Evolutionary conservation across 2,888 invertebrate genomes (phyloP).

Genomic region (Oeneis ivallda): DNA sequence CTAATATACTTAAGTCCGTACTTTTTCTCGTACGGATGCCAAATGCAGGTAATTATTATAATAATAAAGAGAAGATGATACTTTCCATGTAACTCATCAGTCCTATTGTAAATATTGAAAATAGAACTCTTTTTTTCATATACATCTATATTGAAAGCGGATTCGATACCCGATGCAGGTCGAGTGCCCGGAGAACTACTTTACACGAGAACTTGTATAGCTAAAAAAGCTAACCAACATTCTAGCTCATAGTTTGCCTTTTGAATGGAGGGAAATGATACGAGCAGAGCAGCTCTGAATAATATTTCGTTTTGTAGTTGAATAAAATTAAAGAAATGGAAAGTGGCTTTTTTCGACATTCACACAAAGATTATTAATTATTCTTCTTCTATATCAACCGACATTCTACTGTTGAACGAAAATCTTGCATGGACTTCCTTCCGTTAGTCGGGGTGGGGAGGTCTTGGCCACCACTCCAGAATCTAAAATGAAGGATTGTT

Average conservation of each 20-base stretch:
- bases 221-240: conserved; percentile 31
- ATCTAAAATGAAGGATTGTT: too few species aligned
- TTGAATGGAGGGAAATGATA: conserved; percentile 16
- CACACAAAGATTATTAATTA: too few species aligned
- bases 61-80: background rate
- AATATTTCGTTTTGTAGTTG: background rate
- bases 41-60: too few species aligned
- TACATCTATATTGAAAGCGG: conserved; percentile 27
- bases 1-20: too few species aligned
- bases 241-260: conserved; percentile 28
- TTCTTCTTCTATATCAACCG: too few species aligned
- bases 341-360: background rate
- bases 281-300: background rate
- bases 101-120: background rate
- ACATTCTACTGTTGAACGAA: too few species aligned
- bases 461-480: too few species aligned
- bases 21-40: too few species aligned
- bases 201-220: conserved; percentile 32
- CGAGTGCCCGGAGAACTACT: conserved; percentile 35
- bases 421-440: too few species aligned
- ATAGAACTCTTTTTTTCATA: conserved; percentile 15
- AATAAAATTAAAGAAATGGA: background rate
- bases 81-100: background rate
- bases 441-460: too few species aligned
- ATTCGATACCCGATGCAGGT: conserved; percentile 38